phyloP scores from a whole-genome alignment of 2,113 vertebrate species.

The Labrus mixtus region DNA sequence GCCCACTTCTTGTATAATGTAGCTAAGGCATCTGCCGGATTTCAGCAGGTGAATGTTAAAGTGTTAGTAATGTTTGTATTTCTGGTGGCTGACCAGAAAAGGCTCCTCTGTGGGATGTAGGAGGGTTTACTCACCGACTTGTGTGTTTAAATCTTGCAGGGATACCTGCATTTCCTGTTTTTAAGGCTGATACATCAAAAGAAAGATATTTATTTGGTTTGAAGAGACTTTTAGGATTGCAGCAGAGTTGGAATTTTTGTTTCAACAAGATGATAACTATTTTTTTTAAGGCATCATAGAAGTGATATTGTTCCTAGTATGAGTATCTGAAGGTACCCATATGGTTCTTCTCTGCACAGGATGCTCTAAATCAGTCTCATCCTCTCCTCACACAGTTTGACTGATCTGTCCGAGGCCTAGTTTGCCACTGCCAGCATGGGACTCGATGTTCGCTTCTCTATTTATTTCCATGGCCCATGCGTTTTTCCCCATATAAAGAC shows the following conservation, averaged over 20 bases:
- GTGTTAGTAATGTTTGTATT: slow-evolving; percentile 34
- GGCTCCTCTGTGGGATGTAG: slow-evolving; percentile 31
- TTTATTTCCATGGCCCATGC: slow-evolving; percentile 74
- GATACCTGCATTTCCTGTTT: slow-evolving; percentile 8
- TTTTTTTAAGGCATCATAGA: slow-evolving; percentile 8
- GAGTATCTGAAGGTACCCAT: slow-evolving; percentile 15
- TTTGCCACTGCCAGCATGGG: slow-evolving; percentile 71
- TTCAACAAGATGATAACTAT: neutral
- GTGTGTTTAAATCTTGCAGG: slow-evolving; percentile 22
- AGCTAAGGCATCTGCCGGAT: slow-evolving; percentile 23
- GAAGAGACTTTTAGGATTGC: neutral
- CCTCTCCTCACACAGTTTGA: slow-evolving; percentile 69
- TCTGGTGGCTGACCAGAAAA: slow-evolving; percentile 37
- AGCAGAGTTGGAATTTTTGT: neutral
- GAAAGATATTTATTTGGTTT: slow-evolving; percentile 16
- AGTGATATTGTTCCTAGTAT: slow-evolving; percentile 14
- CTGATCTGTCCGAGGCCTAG: slow-evolving; percentile 70
- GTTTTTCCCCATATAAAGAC: slow-evolving; percentile 79
- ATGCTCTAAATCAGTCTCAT: slow-evolving; percentile 73
- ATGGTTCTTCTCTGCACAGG: slow-evolving; percentile 40
- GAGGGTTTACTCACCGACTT: slow-evolving; percentile 39
- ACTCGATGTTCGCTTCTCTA: slow-evolving; percentile 73
- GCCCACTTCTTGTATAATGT: slow-evolving; percentile 35
- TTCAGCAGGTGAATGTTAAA: slow-evolving; percentile 26
- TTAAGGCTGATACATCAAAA: slow-evolving; percentile 23